Base-by-base conservation (phyloP, 2,888 invertebrate species). In the Polydrusus pterygomalis region DNA sequence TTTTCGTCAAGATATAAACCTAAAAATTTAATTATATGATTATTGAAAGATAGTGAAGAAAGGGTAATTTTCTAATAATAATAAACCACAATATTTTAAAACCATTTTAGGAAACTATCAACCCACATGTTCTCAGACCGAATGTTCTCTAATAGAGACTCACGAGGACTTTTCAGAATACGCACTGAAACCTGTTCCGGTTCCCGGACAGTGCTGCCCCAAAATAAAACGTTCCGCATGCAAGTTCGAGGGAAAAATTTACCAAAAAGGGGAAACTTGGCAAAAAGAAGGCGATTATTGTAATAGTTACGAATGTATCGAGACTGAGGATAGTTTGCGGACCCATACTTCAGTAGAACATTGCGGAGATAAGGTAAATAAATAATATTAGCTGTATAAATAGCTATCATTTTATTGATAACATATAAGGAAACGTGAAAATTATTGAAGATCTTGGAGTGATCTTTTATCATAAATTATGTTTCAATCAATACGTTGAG, bases 201-300 rank as follows among this genome's bases (percentile, higher is more conserved):
- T 89, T 62, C 90, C 90, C 73, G 90, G 90, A 83, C 88, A 90
- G 70, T 95, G 95, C 87, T 95, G 95, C 84, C 91, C 93, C 0
- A 85, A 83, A 9, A 86, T 90, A 40, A 88, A 88, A 74, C 89
- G 91, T 17, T 88, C 88, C 0, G 92, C 92, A 0, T 95, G 95
- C 81, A 89, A 87, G 81, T 85, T 89, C 60, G 83, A 86, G 5
- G 86, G 83, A 10, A 82, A 86, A 83, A 73, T 87, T 80, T 83
- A 83, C 65, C 70, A 91, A 89, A 87, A 89, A 2, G 91, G 91
- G n/a, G 90, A 91, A 77, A 90, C 89, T 80, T 92, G 92, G 92
- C 87, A 89, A 0, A 79, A 80, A 45, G 89, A 80, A 0, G 83
- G 81, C 2, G 89, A 93, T 82, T 88, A 88, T 25, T 93, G 93